Conservation (phyloP, 2,797 vertebrate species). For the Numenius phaeopus region DNA sequence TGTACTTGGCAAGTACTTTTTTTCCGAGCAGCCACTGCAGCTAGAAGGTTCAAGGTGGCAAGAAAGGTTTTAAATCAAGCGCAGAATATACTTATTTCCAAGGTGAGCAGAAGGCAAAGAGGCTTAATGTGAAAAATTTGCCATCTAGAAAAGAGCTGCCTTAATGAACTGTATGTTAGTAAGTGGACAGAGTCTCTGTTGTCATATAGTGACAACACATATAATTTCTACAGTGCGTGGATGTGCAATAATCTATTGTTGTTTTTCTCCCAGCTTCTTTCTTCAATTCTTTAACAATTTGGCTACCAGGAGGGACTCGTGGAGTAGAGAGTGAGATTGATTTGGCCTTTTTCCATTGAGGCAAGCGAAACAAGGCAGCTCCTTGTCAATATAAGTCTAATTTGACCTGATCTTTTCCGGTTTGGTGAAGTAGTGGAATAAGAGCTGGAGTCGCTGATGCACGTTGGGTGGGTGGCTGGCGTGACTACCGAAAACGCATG, state of each 20-base stretch:
- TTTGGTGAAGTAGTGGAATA: background rate
- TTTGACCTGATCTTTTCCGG: background rate
- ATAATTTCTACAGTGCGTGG: background rate
- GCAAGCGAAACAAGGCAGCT: background rate
- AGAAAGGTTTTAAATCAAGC: background rate
- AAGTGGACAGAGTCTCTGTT: background rate
- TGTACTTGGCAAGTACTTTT: background rate
- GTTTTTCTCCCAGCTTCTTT: background rate
- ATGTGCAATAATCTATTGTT: background rate
- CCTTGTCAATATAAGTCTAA: background rate
- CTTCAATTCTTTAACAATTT: background rate
- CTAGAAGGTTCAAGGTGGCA: background rate
- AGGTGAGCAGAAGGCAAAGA: background rate
- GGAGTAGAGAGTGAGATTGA: background rate
- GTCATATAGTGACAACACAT: background rate
- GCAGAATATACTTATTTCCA: background rate
- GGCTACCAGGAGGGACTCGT: rapidly evolving
- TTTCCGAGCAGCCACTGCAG: background rate
- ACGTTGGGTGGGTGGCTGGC: background rate
- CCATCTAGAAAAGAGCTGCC: background rate
- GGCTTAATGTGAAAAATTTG: background rate
- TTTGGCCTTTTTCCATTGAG: background rate
- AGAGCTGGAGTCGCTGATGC: background rate
- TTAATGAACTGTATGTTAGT: background rate
- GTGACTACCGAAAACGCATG: background rate